Evolutionary conservation across 2,797 vertebrate genomes (phyloP).

Genomic region (Phataginus tricuspis): DNA sequence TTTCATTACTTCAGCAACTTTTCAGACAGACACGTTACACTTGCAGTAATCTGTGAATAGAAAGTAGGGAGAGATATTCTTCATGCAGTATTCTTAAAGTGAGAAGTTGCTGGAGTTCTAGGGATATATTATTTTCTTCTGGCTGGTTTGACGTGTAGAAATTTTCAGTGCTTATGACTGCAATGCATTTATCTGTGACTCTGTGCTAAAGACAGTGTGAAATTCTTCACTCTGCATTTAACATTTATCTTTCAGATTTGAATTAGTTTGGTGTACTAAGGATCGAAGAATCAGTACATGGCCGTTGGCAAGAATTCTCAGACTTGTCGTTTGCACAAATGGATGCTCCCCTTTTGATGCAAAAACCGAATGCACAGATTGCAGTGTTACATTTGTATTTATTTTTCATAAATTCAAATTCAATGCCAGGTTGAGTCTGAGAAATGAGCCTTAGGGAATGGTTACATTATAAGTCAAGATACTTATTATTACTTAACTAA

Average conservation of each 20-base stretch:
- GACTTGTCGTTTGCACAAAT: not conserved
- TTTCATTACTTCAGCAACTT: not conserved
- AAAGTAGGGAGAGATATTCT: not conserved
- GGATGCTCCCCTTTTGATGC: not conserved
- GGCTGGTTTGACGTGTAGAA: not conserved
- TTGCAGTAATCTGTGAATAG: not conserved
- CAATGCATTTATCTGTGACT: not conserved
- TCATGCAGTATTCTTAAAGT: not conserved
- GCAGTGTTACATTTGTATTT: not conserved
- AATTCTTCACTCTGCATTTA: not conserved
- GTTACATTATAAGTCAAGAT: constrained; percentile 19
- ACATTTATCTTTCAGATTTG: not conserved
- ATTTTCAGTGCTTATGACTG: not conserved
- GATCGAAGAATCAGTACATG: not conserved
- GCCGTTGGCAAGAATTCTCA: not conserved
- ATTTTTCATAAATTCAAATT: constrained; percentile 47
- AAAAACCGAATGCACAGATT: constrained; percentile 30
- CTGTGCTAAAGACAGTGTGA: not conserved
- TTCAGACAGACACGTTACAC: not conserved
- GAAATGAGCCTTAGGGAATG: not conserved
- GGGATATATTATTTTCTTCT: not conserved
- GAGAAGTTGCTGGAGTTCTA: not conserved
- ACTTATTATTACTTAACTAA: constrained; percentile 50
- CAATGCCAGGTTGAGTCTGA: constrained; percentile 9
- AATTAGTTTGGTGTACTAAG: not conserved